A percentile compares a stretch with the other conserved stretches of the same genome.
Conservation (phyloP, 2,797 vertebrate species). For the Pelodytes ibericus region DNA sequence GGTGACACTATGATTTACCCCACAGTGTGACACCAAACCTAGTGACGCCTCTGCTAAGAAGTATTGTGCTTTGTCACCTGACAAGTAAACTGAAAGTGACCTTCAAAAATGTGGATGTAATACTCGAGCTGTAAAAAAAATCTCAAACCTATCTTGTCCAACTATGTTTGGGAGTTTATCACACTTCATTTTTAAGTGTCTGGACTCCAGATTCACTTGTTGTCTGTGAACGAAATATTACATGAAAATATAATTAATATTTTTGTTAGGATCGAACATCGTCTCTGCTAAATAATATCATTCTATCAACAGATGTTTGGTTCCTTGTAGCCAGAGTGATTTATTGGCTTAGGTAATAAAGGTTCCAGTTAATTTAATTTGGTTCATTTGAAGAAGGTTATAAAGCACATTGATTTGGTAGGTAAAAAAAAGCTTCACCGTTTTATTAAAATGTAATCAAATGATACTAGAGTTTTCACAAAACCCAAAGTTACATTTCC, state of each 20-base stretch:
- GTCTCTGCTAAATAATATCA: background rate
- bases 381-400: background rate
- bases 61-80: too few species aligned
- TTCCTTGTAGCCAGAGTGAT: background rate
- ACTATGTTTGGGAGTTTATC: too few species aligned
- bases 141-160: too few species aligned
- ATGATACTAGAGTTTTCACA: background rate
- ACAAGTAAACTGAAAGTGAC: too few species aligned
- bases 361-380: slow-evolving; percentile 7
- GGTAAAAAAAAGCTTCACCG: background rate
- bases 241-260: background rate
- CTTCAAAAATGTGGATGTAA: too few species aligned
- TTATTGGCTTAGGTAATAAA: slow-evolving; percentile 2
- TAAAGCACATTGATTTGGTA: background rate
- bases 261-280: background rate
- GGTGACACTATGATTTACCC: too few species aligned
- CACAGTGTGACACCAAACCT: too few species aligned
- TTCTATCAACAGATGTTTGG: background rate
- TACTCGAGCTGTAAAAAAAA: too few species aligned
- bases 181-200: too few species aligned
- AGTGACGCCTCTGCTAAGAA: too few species aligned
- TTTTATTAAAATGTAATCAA: slow-evolving; percentile 1
- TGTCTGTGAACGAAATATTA: background rate
- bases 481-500: background rate
- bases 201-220: too few species aligned